phyloP scores from a whole-genome alignment of 2,797 vertebrate genomes.

The Sebastes vulpes region DNA sequence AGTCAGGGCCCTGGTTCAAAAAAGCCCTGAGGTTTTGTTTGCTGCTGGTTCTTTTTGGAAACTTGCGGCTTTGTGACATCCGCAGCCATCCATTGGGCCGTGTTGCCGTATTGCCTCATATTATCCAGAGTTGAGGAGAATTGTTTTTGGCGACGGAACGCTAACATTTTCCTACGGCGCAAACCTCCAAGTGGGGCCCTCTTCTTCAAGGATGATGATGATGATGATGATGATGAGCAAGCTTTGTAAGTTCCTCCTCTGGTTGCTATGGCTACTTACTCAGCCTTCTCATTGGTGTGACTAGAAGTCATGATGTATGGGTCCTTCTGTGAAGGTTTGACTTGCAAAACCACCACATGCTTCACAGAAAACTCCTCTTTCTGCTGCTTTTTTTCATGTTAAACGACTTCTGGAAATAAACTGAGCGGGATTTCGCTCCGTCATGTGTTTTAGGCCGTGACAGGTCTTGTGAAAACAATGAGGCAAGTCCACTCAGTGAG shows the following conservation, averaged over 20 bases:
- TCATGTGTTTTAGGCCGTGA: slow-evolving; percentile 66
- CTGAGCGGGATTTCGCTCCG: slow-evolving; percentile 44
- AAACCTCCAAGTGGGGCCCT: slow-evolving; percentile 80
- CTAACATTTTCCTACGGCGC: slow-evolving; percentile 83
- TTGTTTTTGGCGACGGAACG: slow-evolving; percentile 86
- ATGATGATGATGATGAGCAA: slow-evolving; percentile 68
- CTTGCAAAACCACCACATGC: slow-evolving; percentile 33
- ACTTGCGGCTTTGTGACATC: slow-evolving; percentile 88
- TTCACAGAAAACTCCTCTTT: slow-evolving; percentile 29
- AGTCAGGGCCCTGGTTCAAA: slow-evolving; percentile 82
- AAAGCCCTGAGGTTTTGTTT: slow-evolving; percentile 86
- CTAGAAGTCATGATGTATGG: slow-evolving; percentile 24
- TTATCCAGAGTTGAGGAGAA: slow-evolving; percentile 86
- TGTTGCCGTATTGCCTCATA: slow-evolving; percentile 87
- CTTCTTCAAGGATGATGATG: slow-evolving; percentile 68
- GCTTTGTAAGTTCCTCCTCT: slow-evolving; percentile 39
- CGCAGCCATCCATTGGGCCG: slow-evolving; percentile 83
- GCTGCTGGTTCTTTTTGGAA: slow-evolving; percentile 89
- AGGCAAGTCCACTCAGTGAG: slow-evolving; percentile 54
- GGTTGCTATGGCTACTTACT: slow-evolving; percentile 48
- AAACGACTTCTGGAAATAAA: slow-evolving; percentile 69
- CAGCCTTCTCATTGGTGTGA: slow-evolving; percentile 33
- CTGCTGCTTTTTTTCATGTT: slow-evolving; percentile 38
- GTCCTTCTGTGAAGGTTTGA: slow-evolving; percentile 36
- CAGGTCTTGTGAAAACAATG: slow-evolving; percentile 71